Percentiles rank a stretch among this genome's conserved stretches.
phyloP scores from a whole-genome alignment of 2,113 vertebrate species.

The Etheostoma cragini region DNA sequence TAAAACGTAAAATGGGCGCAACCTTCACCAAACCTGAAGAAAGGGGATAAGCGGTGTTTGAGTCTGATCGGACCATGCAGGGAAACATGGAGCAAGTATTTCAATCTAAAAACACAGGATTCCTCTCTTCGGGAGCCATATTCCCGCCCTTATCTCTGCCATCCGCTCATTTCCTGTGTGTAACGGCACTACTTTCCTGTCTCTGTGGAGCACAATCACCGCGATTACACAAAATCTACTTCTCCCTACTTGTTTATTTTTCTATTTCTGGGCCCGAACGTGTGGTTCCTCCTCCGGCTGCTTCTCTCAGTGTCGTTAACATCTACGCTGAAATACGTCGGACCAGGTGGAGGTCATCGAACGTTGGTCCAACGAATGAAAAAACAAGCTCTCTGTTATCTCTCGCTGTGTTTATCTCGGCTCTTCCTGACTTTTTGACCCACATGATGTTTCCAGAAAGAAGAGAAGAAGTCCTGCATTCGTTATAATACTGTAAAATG shows the following conservation, averaged over 20 bases:
- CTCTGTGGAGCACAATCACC: conserved; percentile 54
- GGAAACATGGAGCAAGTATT: background rate
- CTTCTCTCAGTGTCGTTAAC: too few relatives aligned
- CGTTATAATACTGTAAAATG: too few relatives aligned
- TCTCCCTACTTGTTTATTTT: conserved; percentile 1
- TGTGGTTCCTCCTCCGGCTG: too few relatives aligned
- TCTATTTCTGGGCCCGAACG: background rate
- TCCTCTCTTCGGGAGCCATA: conserved; percentile 44
- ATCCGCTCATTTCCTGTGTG: conserved; percentile 64
- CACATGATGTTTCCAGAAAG: background rate
- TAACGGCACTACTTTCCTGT: conserved; percentile 62
- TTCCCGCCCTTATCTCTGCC: conserved; percentile 52
- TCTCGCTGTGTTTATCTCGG: background rate
- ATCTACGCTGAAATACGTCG: background rate
- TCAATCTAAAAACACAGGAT: background rate
- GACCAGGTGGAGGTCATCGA: background rate
- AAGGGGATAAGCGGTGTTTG: background rate
- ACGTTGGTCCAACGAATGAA: background rate
- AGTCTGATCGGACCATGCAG: background rate
- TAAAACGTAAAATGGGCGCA: too few relatives aligned
- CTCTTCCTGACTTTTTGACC: background rate
- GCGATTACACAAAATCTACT: conserved; percentile 40
- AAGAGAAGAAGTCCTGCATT: too few relatives aligned
- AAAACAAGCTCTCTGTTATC: background rate
- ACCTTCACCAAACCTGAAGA: background rate